Evolutionary conservation across 2,888 invertebrate species (phyloP).

Genomic region (Biston betularia): DNA sequence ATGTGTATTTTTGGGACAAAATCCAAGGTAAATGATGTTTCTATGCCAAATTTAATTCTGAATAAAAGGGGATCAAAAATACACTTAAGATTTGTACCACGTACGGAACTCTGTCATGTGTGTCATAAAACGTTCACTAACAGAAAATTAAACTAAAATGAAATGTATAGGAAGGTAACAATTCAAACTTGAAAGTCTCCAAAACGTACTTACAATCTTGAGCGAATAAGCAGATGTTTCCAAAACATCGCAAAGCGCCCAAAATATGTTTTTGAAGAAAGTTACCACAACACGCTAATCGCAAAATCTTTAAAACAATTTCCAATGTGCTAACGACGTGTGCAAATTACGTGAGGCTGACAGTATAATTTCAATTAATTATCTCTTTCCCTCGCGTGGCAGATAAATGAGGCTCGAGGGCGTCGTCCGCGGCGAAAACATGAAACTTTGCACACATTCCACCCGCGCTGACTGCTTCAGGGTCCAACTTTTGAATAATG

Average conservation of each 20-base stretch:
- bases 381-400: conserved; percentile 69
- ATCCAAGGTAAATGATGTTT: no score
- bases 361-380: conserved; percentile 79
- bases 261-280: conserved; percentile 18
- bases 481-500: conserved; percentile 72
- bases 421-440: conserved; percentile 69
- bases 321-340: conserved; percentile 50
- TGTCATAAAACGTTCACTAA: no score
- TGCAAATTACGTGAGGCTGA: conserved; percentile 61
- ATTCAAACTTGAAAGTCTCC: not conserved
- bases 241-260: not conserved
- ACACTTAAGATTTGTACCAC: no score
- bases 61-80: no score
- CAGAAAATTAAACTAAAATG: no score
- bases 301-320: conserved; percentile 39
- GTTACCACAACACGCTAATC: conserved; percentile 25
- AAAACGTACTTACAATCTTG: not conserved
- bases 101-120: no score
- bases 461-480: conserved; percentile 56
- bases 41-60: no score
- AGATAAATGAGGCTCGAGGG: conserved; percentile 75
- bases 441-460: conserved; percentile 71
- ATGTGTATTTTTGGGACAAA: no score
- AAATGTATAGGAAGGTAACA: not conserved
- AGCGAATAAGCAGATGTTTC: conserved; percentile 4